phyloP scores from a whole-genome alignment of 2,888 invertebrate species.

The Pachymerium ferrugineum region DNA sequence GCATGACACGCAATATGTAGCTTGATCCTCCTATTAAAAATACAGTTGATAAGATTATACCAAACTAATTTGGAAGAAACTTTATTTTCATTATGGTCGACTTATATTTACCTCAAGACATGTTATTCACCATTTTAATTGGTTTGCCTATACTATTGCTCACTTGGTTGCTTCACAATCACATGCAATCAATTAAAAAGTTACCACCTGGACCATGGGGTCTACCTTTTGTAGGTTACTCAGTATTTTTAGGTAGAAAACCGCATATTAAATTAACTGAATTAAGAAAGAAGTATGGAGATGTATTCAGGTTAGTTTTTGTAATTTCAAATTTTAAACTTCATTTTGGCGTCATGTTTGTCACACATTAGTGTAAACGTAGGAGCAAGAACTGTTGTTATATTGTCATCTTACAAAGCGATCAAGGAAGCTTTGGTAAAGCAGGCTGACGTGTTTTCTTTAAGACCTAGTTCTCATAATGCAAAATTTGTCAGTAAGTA shows the following conservation, averaged over 20 bases:
- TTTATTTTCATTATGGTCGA: no score
- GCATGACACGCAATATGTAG: no score
- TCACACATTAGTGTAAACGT: not conserved
- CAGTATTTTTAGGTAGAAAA: not conserved
- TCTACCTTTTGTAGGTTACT: not conserved
- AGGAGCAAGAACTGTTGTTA: not conserved
- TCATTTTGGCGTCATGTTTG: no score
- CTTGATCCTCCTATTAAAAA: no score
- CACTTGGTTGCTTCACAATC: not conserved
- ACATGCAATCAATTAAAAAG: not conserved
- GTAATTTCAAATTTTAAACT: no score
- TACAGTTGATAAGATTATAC: no score
- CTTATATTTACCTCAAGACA: no score
- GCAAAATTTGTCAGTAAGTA: not conserved
- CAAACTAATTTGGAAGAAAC: no score
- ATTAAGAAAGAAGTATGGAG: not conserved
- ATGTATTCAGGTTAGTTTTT: not conserved
- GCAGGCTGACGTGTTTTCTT: not conserved
- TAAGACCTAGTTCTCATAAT: not conserved
- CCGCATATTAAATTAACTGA: not conserved
- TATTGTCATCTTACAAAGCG: not conserved
- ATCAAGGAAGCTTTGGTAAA: not conserved
- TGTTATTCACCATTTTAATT: no score
- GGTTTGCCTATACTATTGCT: no score
- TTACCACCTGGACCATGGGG: not conserved